phyloP scores from a whole-genome alignment of 1,140 invertebrate species.

The Drosophila ohnishii region DNA sequence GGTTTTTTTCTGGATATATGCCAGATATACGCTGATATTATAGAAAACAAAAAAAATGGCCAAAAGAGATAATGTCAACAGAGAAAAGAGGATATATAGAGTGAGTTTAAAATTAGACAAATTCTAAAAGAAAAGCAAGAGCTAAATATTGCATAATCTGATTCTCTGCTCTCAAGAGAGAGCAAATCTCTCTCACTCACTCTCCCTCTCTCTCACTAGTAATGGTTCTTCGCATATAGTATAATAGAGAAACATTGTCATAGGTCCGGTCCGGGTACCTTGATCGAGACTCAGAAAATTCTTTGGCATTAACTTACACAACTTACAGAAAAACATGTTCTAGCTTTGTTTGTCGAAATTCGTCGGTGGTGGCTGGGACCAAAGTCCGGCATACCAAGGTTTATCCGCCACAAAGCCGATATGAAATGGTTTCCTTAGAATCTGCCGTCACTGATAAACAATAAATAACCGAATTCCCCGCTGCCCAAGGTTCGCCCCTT shows the following conservation, averaged over 20 bases:
- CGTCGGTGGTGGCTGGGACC: conserved; percentile 3
- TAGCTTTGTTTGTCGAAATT: conserved; percentile 9
- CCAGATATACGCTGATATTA: conserved; percentile 48
- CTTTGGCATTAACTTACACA: conserved; percentile 34
- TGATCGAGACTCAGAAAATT: conserved; percentile 24
- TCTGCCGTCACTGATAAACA: conserved; percentile 46
- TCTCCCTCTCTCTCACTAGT: conserved; percentile 4
- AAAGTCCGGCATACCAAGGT: conserved; percentile 19
- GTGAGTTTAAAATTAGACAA: conserved; percentile 58
- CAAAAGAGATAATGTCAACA: conserved; percentile 23
- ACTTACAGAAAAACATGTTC: conserved; percentile 11
- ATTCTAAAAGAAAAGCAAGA: conserved; percentile 25
- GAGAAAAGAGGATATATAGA: conserved; percentile 37
- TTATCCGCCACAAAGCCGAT: conserved; percentile 27
- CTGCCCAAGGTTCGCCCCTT: conserved; percentile 30
- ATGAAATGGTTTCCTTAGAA: conserved; percentile 35
- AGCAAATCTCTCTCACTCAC: not conserved
- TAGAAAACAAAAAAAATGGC: conserved; percentile 29
- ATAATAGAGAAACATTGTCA: conserved; percentile 38
- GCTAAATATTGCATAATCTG: conserved; percentile 54
- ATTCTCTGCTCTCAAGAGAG: not conserved
- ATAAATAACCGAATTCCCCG: not conserved
- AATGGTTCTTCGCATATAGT: not conserved
- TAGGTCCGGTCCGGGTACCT: conserved; percentile 66
- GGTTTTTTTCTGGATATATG: conserved; percentile 36